Percentiles rank a stretch among this genome's conserved stretches.
Evolutionary conservation across 2,888 invertebrate genomes (phyloP).

Genomic region (Euproctis similis): DNA sequence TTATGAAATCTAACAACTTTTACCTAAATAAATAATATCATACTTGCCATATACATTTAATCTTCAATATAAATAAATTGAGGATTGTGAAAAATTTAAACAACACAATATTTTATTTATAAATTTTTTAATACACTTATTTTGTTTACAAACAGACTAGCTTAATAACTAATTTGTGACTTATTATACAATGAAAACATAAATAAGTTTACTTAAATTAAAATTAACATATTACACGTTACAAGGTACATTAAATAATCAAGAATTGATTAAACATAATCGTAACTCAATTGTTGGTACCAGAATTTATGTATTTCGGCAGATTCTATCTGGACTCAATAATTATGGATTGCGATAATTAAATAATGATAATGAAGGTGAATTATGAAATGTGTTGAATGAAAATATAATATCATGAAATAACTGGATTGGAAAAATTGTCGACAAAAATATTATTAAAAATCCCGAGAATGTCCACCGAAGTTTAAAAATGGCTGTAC

Average conservation of each 20-base stretch:
- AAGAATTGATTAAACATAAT: slow-evolving; percentile 8
- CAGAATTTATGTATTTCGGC: slow-evolving; percentile 5
- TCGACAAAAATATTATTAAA: too few species aligned
- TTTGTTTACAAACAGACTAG: slow-evolving; percentile 64
- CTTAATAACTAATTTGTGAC: slow-evolving; percentile 74
- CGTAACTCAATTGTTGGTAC: slow-evolving; percentile 2
- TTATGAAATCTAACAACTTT: too few species aligned
- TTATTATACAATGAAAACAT: slow-evolving; percentile 60
- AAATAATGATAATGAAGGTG: slow-evolving; percentile 1
- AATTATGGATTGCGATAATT: slow-evolving; percentile 9
- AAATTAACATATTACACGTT: slow-evolving; percentile 23
- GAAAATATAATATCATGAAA: background rate
- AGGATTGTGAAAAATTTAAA: too few species aligned
- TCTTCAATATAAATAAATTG: too few species aligned
- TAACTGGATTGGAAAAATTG: background rate
- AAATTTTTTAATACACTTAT: slow-evolving; percentile 38
- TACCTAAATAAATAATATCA: too few species aligned
- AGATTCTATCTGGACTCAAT: too few species aligned
- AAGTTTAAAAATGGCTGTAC: slow-evolving; percentile 4
- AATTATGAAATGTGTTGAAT: slow-evolving; percentile 1
- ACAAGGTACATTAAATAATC: slow-evolving; percentile 16
- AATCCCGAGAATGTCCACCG: too few species aligned
- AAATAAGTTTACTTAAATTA: slow-evolving; percentile 51
- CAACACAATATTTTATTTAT: slow-evolving; percentile 20
- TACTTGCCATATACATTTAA: too few species aligned